Conservation (phyloP, 2,797 vertebrate species). For the Syncerus caffer region DNA sequence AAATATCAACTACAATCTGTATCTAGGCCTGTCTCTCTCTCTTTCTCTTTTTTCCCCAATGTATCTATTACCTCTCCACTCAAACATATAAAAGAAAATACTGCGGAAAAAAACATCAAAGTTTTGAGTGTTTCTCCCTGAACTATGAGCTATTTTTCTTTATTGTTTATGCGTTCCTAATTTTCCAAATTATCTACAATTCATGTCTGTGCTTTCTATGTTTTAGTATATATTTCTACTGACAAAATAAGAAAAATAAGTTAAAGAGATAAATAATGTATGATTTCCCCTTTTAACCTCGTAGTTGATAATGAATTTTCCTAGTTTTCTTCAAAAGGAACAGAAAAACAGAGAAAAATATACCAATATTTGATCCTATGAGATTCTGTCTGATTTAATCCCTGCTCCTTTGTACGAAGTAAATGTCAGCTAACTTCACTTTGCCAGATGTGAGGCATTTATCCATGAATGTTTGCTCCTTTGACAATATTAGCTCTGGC, state of each 20-base stretch:
- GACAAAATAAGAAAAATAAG: neutral
- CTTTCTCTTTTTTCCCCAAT: neutral
- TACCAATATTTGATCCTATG: constrained; percentile 34
- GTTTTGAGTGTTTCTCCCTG: neutral
- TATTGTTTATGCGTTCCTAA: neutral
- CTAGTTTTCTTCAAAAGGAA: constrained; percentile 36
- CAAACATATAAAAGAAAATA: neutral
- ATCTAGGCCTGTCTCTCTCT: neutral
- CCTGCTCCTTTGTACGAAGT: constrained; percentile 69
- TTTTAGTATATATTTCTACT: neutral
- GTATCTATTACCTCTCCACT: neutral
- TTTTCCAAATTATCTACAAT: neutral
- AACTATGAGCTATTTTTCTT: neutral
- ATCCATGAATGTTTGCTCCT: constrained; percentile 68
- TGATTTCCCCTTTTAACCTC: neutral
- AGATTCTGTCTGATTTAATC: constrained; percentile 67
- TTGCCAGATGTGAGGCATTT: constrained; percentile 78
- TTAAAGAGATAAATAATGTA: neutral
- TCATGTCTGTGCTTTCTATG: neutral
- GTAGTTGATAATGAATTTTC: neutral
- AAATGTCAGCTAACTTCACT: constrained; percentile 78
- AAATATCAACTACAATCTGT: neutral
- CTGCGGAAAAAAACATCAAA: neutral
- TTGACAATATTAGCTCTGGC: constrained; percentile 78
- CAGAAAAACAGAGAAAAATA: neutral